Base-by-base conservation (phyloP, 2,888 invertebrate genomes). In the Diplazon laetatorius region DNA sequence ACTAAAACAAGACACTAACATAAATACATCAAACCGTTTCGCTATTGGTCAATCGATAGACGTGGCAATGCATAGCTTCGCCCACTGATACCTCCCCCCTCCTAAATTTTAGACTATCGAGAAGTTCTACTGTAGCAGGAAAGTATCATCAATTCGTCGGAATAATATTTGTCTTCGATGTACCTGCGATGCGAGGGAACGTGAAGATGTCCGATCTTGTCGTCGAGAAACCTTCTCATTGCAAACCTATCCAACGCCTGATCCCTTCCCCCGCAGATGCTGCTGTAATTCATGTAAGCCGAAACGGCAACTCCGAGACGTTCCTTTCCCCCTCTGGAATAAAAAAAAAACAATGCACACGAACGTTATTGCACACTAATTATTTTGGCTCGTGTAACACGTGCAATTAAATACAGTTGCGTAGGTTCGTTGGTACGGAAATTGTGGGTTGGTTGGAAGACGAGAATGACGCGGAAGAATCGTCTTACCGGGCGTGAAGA, bases 251-350 rank as follows among this genome's bases (percentile, higher is more conserved):
- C 98, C 85, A 98, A 93, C 9, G 97, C 97, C 89, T 96, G 95
- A 89, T 95, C 95, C 2, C 91, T 91, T 85, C 93, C 93, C 68
- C 97, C 97, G 92, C 97, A 98, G 87, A 98, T 97, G 88, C 95
- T 96, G 83, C 97, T 96, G 92, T 98, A 98, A 92, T 97, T 96
- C 95, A 98, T 96, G 92, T 97, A 98, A 12, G 97, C 97, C 20
- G 97, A 96, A 80, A 98, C 95, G 82, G 97, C 94, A 65, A 97
- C 96, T 55, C 97, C 97, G 37, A 97, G 93, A 73, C 97, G 94
- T 87, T 97, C 97, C 85, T 96, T 94, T 88, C 95, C 95, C 48
- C 97, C 97, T 93, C 96, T 95, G 92, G 3, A 63, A 76, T n/a
- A n/a, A n/a, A n/a, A n/a, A n/a, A n/a, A n/a, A n/a, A n/a, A n/a